Conservation (phyloP, 92 coral and sea anemone genomes). For the Blastomussa wellsi region DNA sequence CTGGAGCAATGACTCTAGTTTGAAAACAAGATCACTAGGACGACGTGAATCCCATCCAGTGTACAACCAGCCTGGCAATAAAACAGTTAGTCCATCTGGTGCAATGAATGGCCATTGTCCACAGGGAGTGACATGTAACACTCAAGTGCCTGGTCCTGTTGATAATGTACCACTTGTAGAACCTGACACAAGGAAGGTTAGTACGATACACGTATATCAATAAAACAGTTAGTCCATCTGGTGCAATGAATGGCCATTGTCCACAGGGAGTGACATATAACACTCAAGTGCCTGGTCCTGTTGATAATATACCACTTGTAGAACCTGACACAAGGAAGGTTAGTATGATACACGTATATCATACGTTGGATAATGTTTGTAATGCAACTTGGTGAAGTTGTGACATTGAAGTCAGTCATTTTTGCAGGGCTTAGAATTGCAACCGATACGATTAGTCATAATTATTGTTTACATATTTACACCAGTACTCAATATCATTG, state of each 20-base stretch:
- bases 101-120: conserved; percentile 75
- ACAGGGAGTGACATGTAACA: conserved; percentile 34
- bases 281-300: conserved; percentile 71
- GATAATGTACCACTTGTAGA: conserved; percentile 86
- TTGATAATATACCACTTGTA: conserved; percentile 82
- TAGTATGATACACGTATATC: too few relatives aligned
- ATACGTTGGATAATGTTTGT: too few relatives aligned
- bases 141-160: conserved; percentile 75
- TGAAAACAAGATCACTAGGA: conserved; percentile 56
- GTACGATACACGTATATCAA: too few relatives aligned
- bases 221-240: conserved; percentile 65
- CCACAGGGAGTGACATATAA: conserved; percentile 34
- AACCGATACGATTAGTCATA: too few relatives aligned
- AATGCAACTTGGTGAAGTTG: too few relatives aligned
- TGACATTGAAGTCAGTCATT: too few relatives aligned
- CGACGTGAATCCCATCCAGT: conserved; percentile 91
- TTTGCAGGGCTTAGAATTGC: too few relatives aligned
- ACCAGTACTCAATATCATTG: too few relatives aligned
- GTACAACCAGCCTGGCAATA: conserved; percentile 25
- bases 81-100: conserved; percentile 65
- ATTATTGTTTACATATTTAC: too few relatives aligned
- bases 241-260: conserved; percentile 74
- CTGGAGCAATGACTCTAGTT: conserved; percentile 66
- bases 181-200: conserved; percentile 88
- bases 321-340: conserved; percentile 94